A percentile compares a stretch with the other conserved stretches of the same genome.
Evolutionary conservation across 2,888 invertebrate species (phyloP).

Genomic region (Acrocera orbiculus): DNA sequence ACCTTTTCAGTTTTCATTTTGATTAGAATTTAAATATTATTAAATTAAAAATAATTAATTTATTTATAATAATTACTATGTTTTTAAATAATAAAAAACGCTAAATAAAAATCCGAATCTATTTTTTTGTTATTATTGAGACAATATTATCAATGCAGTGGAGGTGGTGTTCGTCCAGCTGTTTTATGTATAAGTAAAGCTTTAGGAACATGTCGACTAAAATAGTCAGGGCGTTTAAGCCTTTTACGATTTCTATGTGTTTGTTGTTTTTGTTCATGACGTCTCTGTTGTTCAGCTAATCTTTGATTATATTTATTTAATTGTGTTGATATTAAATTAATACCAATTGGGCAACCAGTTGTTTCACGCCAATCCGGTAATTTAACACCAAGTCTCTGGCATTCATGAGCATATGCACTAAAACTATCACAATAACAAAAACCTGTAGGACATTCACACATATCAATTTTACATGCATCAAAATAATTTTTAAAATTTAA

Average conservation of each 20-base stretch:
- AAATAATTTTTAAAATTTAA: conserved; percentile 69
- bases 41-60: no score
- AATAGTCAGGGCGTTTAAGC: conserved; percentile 16
- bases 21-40: no score
- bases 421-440: conserved; percentile 81
- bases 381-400: conserved; percentile 56
- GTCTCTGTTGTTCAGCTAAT: conserved; percentile 1
- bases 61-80: no score
- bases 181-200: conserved; percentile 23
- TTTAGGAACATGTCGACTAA: conserved; percentile 28
- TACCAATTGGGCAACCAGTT: conserved; percentile 43
- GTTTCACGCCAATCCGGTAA: conserved; percentile 53
- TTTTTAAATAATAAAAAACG: no score
- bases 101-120: no score
- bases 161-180: conserved; percentile 30
- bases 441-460: conserved; percentile 68
- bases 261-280: conserved; percentile 6
- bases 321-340: background rate
- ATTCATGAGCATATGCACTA: conserved; percentile 76
- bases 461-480: conserved; percentile 70
- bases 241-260: conserved; percentile 13
- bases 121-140: no score
- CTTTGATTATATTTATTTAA: background rate
- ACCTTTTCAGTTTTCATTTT: no score
- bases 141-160: conserved; percentile 21